A percentile compares a stretch with the other conserved stretches of the same genome.
phyloP scores from a whole-genome alignment of 2,113 vertebrate genomes.

The Gasterosteus aculeatus region DNA sequence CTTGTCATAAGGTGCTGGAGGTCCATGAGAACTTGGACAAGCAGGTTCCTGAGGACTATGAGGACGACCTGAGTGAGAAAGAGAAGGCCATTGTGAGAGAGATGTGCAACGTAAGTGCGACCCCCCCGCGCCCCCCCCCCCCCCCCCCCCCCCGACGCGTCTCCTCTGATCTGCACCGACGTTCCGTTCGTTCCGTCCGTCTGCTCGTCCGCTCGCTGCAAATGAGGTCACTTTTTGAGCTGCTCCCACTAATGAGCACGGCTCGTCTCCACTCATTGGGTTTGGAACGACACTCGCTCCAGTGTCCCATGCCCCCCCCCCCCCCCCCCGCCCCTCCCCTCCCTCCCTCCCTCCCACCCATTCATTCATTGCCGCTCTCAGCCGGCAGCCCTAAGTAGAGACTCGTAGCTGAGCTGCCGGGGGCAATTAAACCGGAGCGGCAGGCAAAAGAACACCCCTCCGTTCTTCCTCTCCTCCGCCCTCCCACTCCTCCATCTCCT shows the following conservation, averaged over 20 bases:
- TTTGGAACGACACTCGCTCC: slow-evolving; percentile 42
- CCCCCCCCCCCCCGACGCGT: background rate
- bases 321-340: background rate
- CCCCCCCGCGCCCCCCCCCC: no score
- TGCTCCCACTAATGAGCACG: slow-evolving; percentile 60
- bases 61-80: slow-evolving; percentile 94
- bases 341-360: background rate
- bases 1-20: slow-evolving; percentile 87
- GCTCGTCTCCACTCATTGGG: slow-evolving; percentile 46
- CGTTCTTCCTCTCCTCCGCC: slow-evolving; percentile 28
- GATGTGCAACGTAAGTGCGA: slow-evolving; percentile 92
- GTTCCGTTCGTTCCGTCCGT: slow-evolving; percentile 9
- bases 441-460: slow-evolving; percentile 60
- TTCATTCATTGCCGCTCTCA: background rate
- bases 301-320: slow-evolving; percentile 16
- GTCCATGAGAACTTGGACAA: slow-evolving; percentile 96
- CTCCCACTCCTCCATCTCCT: slow-evolving; percentile 14
- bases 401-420: slow-evolving; percentile 67
- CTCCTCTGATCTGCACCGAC: background rate
- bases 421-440: slow-evolving; percentile 64
- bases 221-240: slow-evolving; percentile 58
- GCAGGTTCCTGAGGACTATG: slow-evolving; percentile 89
- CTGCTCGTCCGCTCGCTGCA: slow-evolving; percentile 1
- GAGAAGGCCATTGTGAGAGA: slow-evolving; percentile 96
- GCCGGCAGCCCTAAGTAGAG: slow-evolving; percentile 47